Evolutionary conservation across 2,888 invertebrate genomes (phyloP).

Genomic region (Eilema griseolum): DNA sequence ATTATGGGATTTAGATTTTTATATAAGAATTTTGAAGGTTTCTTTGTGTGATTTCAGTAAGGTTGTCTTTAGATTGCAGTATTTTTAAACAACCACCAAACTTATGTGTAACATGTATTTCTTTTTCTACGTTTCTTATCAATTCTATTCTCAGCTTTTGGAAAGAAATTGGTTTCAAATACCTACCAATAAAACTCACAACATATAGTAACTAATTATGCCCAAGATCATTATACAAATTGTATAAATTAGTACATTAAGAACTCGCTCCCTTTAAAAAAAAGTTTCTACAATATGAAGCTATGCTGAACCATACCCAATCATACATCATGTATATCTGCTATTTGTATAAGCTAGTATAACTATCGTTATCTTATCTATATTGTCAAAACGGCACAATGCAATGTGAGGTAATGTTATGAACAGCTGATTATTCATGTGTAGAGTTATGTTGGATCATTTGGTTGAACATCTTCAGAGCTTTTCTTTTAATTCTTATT

Average conservation of each 20-base stretch:
- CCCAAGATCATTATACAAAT: not conserved
- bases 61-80: not conserved
- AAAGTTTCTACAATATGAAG: not conserved
- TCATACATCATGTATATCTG: not conserved
- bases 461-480: not conserved
- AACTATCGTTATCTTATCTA: constrained; percentile 48
- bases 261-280: not conserved
- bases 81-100: no score
- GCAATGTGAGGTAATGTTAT: constrained; percentile 20
- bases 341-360: constrained; percentile 14
- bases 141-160: not conserved
- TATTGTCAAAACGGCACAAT: constrained; percentile 26
- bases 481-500: not conserved
- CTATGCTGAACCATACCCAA: not conserved
- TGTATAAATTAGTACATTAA: not conserved
- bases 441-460: not conserved
- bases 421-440: constrained; percentile 34
- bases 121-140: no score
- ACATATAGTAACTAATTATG: no score
- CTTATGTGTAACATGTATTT: no score
- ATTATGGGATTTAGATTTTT: not conserved
- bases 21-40: not conserved
- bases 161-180: not conserved
- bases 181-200: no score
- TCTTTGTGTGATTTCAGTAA: not conserved